Percentiles rank a stretch among this genome's conserved stretches.
phyloP scores from a whole-genome alignment of 2,888 invertebrate species.

The Drosophila mimica region DNA sequence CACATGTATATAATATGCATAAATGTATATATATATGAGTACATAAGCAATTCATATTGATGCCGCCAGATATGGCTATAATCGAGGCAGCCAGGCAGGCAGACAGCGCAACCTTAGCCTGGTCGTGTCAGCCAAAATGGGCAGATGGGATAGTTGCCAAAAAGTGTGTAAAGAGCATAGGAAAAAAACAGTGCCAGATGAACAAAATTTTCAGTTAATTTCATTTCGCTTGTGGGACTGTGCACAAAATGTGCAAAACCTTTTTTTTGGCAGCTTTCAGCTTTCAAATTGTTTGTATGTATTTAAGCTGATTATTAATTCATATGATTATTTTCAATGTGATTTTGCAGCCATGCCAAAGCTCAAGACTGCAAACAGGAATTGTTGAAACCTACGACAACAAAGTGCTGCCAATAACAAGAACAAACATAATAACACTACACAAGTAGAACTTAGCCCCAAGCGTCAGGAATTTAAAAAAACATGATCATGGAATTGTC shows the following conservation, averaged over 20 bases:
- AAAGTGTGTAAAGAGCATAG: neutral
- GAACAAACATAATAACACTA: constrained; percentile 29
- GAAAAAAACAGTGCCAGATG: constrained; percentile 11
- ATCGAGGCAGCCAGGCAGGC: constrained; percentile 47
- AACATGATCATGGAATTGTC: constrained; percentile 70
- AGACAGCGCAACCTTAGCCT: constrained; percentile 40
- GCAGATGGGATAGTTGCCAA: constrained; percentile 68
- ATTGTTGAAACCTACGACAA: constrained; percentile 68
- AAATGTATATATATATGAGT: neutral
- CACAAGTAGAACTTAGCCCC: constrained; percentile 11
- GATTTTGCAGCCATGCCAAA: constrained; percentile 67
- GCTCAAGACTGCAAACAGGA: constrained; percentile 75
- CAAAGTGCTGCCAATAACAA: constrained; percentile 63
- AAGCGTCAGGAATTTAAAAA: constrained; percentile 45
- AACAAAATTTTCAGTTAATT: constrained; percentile 63
- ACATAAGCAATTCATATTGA: constrained; percentile 46
- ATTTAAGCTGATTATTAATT: constrained; percentile 44
- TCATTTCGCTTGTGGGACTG: constrained; percentile 39
- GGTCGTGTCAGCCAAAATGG: constrained; percentile 32
- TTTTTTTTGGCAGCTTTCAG: constrained; percentile 47
- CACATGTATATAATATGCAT: constrained; percentile 2
- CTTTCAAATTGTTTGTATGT: constrained; percentile 55
- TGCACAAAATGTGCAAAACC: constrained; percentile 30
- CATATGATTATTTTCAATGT: constrained; percentile 44
- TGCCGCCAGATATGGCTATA: constrained; percentile 62